Evolutionary conservation across 2,113 vertebrate species (phyloP).

Genomic region (Megaceryle maxima): DNA sequence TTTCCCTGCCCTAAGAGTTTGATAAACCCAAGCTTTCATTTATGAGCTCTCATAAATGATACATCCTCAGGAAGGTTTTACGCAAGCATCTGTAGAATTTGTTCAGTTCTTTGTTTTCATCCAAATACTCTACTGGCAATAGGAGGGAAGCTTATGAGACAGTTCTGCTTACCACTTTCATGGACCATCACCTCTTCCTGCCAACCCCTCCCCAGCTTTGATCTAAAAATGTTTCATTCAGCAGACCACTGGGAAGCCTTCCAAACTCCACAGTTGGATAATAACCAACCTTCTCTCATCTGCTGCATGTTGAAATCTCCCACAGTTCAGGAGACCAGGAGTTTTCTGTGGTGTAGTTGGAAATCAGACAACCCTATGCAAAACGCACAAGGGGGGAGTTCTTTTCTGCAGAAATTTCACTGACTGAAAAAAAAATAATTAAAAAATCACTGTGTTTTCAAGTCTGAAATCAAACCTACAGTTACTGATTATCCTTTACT

Average conservation of each 20-base stretch:
- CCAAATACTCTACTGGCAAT: conserved; percentile 17
- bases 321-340: not conserved
- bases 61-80: conserved; percentile 35
- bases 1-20: not conserved
- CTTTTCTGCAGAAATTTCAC: not conserved
- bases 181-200: conserved; percentile 41
- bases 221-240: conserved; percentile 33
- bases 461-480: not conserved
- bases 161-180: conserved; percentile 32
- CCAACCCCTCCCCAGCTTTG: conserved; percentile 45
- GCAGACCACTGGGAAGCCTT: conserved; percentile 35
- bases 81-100: conserved; percentile 43
- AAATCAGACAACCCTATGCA: not conserved
- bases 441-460: not conserved
- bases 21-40: conserved; percentile 13
- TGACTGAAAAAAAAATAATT: not conserved
- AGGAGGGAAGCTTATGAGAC: conserved; percentile 11
- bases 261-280: conserved; percentile 30
- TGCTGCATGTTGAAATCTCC: not conserved
- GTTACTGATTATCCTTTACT: not conserved
- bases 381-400: not conserved
- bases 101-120: conserved; percentile 28
- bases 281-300: conserved; percentile 10
- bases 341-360: not conserved
- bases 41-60: conserved; percentile 29